A percentile compares a stretch with the other conserved stretches of the same genome.
Evolutionary conservation across 2,888 invertebrate genomes (phyloP).

Genomic region (Yponomeuta cagnagella): DNA sequence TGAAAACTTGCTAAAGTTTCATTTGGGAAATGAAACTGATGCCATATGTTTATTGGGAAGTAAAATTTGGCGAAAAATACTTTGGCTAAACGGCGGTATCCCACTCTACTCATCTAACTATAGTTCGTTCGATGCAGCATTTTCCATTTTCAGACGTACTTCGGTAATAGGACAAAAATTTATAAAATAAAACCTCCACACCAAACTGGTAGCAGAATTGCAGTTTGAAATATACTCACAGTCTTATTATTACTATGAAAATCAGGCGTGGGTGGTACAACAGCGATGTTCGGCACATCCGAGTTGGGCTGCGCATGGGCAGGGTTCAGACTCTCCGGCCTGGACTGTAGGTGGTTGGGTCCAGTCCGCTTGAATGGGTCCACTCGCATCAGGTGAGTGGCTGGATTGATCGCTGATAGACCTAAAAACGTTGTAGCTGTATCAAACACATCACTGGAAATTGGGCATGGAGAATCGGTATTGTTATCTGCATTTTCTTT

Average conservation of each 20-base stretch:
- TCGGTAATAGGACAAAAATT: too few relatives aligned
- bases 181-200: background rate
- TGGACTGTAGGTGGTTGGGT: constrained; percentile 23
- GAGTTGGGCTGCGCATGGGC: constrained; percentile 56
- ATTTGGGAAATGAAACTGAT: too few relatives aligned
- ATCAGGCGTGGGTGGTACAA: constrained; percentile 85
- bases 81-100: too few relatives aligned
- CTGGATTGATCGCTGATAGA: constrained; percentile 77
- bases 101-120: too few relatives aligned
- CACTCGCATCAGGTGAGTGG: constrained; percentile 75
- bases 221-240: constrained; percentile 45
- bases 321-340: background rate
- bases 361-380: constrained; percentile 71
- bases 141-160: constrained; percentile 23
- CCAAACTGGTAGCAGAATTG: too few relatives aligned
- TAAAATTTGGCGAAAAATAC: too few relatives aligned
- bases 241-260: constrained; percentile 61
- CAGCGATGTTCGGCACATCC: constrained; percentile 81
- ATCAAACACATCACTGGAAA: background rate
- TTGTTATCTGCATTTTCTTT: too few relatives aligned
- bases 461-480: background rate
- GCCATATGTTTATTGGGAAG: too few relatives aligned
- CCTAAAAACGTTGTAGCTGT: constrained; percentile 28
- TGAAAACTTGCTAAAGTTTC: too few relatives aligned
- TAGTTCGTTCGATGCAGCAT: background rate